Percentiles rank a stretch among this genome's conserved stretches.
Conservation (phyloP, 2,113 vertebrate genomes). For the Petaurus breviceps region DNA sequence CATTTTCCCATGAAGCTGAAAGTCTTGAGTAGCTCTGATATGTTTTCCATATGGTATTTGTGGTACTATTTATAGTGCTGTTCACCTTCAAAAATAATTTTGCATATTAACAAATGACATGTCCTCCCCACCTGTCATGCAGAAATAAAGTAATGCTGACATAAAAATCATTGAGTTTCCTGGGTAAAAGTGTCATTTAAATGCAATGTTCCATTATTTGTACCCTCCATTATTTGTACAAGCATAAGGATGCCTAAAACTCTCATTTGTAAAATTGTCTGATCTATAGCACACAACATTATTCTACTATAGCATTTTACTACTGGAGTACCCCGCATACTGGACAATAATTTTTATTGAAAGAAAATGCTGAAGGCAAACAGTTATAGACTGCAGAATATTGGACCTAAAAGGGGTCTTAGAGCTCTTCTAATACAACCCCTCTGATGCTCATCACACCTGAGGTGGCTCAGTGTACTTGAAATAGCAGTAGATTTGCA, state of each 20-base stretch:
- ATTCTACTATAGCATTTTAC: not conserved
- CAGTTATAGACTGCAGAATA: too few species aligned
- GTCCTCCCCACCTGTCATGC: constrained; percentile 57
- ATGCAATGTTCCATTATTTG: not conserved
- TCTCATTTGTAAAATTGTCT: not conserved
- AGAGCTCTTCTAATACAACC: not conserved
- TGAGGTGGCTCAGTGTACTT: not conserved
- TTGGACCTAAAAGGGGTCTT: not conserved
- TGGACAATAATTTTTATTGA: not conserved
- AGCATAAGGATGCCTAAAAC: not conserved
- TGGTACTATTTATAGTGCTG: constrained; percentile 56
- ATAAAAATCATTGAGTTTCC: not conserved
- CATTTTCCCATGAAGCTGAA: not conserved
- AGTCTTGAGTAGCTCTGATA: not conserved
- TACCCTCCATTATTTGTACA: constrained; percentile 34
- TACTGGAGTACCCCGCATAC: not conserved
- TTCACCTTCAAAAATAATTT: constrained; percentile 57
- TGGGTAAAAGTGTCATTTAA: not conserved
- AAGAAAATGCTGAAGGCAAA: not conserved
- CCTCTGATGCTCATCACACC: not conserved
- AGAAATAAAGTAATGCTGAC: constrained; percentile 40
- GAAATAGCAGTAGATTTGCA: not conserved
- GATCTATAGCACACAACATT: not conserved
- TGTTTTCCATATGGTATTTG: not conserved
- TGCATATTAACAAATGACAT: constrained; percentile 24